Percentiles rank a stretch among this genome's conserved stretches.
Evolutionary conservation across 2,113 vertebrate species (phyloP).

Genomic region (Thunnus thynnus): DNA sequence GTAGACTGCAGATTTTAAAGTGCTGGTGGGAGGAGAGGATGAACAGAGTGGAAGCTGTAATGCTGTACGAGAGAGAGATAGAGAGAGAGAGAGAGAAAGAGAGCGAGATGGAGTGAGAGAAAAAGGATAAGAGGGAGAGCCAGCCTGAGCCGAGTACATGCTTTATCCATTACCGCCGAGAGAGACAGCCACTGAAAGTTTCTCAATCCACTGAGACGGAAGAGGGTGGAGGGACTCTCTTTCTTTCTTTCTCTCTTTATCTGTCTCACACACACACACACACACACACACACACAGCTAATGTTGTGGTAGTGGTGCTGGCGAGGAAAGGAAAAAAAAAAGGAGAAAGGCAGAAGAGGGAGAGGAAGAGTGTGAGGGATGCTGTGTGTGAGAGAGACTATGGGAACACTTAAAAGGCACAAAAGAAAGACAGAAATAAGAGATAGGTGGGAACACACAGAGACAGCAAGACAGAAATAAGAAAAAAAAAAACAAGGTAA

Average conservation of each 20-base stretch:
- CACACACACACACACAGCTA: slow-evolving; percentile 35
- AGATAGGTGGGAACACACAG: neutral
- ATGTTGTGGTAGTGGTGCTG: slow-evolving; percentile 1
- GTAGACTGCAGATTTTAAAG: slow-evolving; percentile 30
- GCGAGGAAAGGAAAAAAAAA: slow-evolving; percentile 14
- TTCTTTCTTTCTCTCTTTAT: slow-evolving; percentile 37
- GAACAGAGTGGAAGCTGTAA: slow-evolving; percentile 26
- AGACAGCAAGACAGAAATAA: neutral
- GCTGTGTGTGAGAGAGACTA: slow-evolving; percentile 1
- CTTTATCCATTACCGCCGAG: slow-evolving; percentile 77
- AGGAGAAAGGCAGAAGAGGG: neutral
- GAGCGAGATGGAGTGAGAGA: slow-evolving; percentile 11
- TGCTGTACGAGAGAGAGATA: slow-evolving; percentile 2
- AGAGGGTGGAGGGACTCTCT: slow-evolving; percentile 39
- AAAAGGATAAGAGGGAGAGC: slow-evolving; percentile 27
- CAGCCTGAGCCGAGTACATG: slow-evolving; percentile 60
- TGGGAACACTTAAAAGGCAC: slow-evolving; percentile 17
- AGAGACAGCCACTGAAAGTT: slow-evolving; percentile 65
- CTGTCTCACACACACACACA: slow-evolving; percentile 23
- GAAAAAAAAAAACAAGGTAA: neutral
- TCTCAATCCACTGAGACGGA: slow-evolving; percentile 65
- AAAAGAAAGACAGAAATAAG: neutral
- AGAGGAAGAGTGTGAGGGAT: slow-evolving; percentile 1
- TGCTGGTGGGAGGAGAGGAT: slow-evolving; percentile 13
- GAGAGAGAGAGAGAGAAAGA: neutral